Conservation (phyloP, 2,888 invertebrate genomes). For the Torymus auratus region DNA sequence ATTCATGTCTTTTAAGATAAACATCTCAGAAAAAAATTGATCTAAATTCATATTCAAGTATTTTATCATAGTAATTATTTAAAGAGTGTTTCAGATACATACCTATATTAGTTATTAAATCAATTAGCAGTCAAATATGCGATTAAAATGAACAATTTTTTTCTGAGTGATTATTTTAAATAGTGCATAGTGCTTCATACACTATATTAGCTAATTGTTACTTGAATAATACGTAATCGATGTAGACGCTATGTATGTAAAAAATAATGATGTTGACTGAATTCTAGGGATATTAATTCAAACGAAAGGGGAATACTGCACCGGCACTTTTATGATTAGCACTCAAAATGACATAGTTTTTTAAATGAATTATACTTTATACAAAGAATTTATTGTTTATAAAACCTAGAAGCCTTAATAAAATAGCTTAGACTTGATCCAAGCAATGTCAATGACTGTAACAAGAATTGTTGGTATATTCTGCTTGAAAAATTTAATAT, state of each 20-base stretch:
- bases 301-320: slow-evolving; percentile 66
- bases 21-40: slow-evolving; percentile 30
- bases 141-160: slow-evolving; percentile 26
- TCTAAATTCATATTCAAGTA: not conserved
- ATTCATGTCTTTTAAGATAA: not conserved
- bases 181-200: slow-evolving; percentile 19
- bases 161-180: slow-evolving; percentile 18
- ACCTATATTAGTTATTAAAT: not conserved
- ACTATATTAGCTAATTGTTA: slow-evolving; percentile 42
- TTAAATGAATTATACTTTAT: slow-evolving; percentile 69
- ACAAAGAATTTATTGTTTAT: slow-evolving; percentile 66
- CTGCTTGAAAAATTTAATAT: slow-evolving; percentile 24
- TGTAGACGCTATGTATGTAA: slow-evolving; percentile 48
- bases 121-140: not conserved
- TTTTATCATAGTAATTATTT: slow-evolving; percentile 10
- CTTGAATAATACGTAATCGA: slow-evolving; percentile 47
- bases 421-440: slow-evolving; percentile 66
- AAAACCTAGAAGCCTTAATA: slow-evolving; percentile 68
- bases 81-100: not conserved
- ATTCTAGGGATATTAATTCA: slow-evolving; percentile 72
- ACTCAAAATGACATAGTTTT: slow-evolving; percentile 69
- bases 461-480: slow-evolving; percentile 42
- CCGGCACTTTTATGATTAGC: slow-evolving; percentile 74
- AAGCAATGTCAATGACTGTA: slow-evolving; percentile 61
- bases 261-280: slow-evolving; percentile 71